Percentiles rank a stretch among this genome's conserved stretches.
Conservation (phyloP, 2,797 vertebrate species). For the Hozukius guyotensis region DNA sequence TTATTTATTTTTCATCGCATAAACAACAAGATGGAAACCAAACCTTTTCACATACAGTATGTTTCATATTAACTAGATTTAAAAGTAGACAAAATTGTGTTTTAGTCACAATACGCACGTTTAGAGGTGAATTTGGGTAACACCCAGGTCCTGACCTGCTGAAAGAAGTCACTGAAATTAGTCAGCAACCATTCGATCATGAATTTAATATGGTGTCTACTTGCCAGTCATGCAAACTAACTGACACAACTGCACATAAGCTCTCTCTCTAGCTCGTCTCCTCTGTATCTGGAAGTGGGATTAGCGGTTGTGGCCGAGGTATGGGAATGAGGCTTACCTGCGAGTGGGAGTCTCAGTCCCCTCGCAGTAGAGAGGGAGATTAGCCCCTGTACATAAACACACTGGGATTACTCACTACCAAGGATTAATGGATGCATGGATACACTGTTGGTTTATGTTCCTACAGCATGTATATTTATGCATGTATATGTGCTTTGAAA, state of each 20-base stretch:
- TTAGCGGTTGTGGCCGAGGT: slow-evolving; percentile 59
- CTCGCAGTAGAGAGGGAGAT: slow-evolving; percentile 63
- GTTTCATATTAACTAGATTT: neutral
- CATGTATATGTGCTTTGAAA: slow-evolving; percentile 46
- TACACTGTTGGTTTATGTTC: slow-evolving; percentile 44
- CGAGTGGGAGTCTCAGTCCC: slow-evolving; percentile 51
- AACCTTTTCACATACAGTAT: neutral
- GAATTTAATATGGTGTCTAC: neutral
- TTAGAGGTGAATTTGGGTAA: neutral
- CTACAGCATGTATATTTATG: slow-evolving; percentile 39
- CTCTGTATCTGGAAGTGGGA: slow-evolving; percentile 59
- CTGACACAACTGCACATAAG: slow-evolving; percentile 33
- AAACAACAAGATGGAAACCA: neutral
- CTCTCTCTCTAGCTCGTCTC: slow-evolving; percentile 2
- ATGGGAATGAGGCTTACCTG: slow-evolving; percentile 72
- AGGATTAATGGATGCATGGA: slow-evolving; percentile 69
- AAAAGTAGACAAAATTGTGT: neutral
- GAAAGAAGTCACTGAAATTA: slow-evolving; percentile 2
- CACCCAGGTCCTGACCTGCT: neutral
- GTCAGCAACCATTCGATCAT: slow-evolving; percentile 5
- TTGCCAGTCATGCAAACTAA: slow-evolving; percentile 1
- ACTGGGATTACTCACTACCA: slow-evolving; percentile 68
- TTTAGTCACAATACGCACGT: neutral
- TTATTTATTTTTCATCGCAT: neutral
- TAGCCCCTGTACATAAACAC: slow-evolving; percentile 62